Evolutionary conservation across 2,113 vertebrate genomes (phyloP).

Genomic region (Stigmatopora nigra): DNA sequence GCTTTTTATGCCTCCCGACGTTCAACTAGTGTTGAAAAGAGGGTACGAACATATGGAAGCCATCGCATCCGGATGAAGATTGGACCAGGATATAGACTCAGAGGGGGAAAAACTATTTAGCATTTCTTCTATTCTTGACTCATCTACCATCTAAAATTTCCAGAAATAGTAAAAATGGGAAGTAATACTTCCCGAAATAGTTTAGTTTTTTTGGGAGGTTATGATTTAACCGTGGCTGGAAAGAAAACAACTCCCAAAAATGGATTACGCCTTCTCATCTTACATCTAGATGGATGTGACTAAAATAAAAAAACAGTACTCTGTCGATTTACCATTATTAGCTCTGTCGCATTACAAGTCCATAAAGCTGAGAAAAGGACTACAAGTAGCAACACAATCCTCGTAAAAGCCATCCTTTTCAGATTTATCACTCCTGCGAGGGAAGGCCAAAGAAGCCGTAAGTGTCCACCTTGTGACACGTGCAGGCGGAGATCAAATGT

Average conservation of each 20-base stretch:
- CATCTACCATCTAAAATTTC: slow-evolving; percentile 24
- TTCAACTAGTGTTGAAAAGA: slow-evolving; percentile 49
- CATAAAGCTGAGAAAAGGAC: slow-evolving; percentile 49
- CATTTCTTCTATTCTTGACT: slow-evolving; percentile 3
- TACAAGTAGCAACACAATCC: slow-evolving; percentile 43
- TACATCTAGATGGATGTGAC: background rate
- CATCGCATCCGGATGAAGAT: slow-evolving; percentile 49
- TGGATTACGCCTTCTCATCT: background rate
- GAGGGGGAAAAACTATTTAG: slow-evolving; percentile 5
- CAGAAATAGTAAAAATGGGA: slow-evolving; percentile 35
- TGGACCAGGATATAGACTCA: slow-evolving; percentile 22
- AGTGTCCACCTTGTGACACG: slow-evolving; percentile 8
- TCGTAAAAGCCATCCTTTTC: slow-evolving; percentile 43
- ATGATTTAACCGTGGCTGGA: slow-evolving; percentile 22
- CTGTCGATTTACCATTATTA: no score
- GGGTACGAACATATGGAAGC: slow-evolving; percentile 62
- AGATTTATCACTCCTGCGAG: slow-evolving; percentile 48
- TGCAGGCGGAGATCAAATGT: slow-evolving; percentile 6
- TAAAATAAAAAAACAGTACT: background rate
- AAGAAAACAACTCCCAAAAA: slow-evolving; percentile 2
- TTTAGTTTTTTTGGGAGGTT: background rate
- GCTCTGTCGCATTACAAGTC: slow-evolving; percentile 20
- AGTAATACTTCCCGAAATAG: slow-evolving; percentile 20
- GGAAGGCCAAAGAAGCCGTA: slow-evolving; percentile 16
- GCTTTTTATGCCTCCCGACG: slow-evolving; percentile 57